Percentiles rank a stretch among this genome's conserved stretches.
These are phyloP conservation scores for Chamaetylas fuelleborni DNA, from an alignment of 2,113 vertebrate genomes.

Conservation along the genomic window DNA sequence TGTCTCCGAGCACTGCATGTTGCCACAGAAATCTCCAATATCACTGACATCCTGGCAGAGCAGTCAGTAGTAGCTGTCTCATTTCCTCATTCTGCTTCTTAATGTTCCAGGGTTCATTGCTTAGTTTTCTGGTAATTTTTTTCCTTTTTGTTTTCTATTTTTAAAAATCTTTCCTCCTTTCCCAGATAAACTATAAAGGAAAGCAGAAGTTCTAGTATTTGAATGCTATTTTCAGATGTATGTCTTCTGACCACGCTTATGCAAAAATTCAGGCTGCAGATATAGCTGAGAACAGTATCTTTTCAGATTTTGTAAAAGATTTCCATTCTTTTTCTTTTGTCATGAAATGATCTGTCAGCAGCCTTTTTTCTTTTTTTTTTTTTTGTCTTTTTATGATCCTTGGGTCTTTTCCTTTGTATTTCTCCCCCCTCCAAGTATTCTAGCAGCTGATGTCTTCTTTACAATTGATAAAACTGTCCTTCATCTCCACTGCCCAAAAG, in stretches of 20 bases:
- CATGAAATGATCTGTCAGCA: neutral
- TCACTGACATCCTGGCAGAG: neutral
- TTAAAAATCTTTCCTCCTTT: neutral
- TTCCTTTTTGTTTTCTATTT: neutral
- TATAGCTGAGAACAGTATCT: neutral
- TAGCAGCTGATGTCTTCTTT: neutral
- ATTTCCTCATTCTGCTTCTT: neutral
- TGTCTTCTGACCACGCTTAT: neutral
- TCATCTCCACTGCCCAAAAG: neutral
- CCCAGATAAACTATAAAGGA: neutral
- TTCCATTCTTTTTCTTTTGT: neutral
- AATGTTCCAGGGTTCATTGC: neutral
- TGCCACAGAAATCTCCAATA: neutral
- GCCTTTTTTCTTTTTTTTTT: neutral
- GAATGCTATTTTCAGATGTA: neutral
- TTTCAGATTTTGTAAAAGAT: neutral
- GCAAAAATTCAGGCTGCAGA: neutral
- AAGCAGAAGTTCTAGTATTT: neutral
- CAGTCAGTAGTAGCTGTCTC: accelerated
- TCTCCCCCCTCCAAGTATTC: neutral
- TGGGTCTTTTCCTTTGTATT: neutral
- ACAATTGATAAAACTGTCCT: neutral
- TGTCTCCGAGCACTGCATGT: neutral
- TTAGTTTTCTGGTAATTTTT: accelerated
- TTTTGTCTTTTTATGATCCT: neutral